A percentile compares a stretch with the other conserved stretches of the same genome.
phyloP scores from a whole-genome alignment of 2,797 vertebrate genomes.

The Leontocebus nigricollis region DNA sequence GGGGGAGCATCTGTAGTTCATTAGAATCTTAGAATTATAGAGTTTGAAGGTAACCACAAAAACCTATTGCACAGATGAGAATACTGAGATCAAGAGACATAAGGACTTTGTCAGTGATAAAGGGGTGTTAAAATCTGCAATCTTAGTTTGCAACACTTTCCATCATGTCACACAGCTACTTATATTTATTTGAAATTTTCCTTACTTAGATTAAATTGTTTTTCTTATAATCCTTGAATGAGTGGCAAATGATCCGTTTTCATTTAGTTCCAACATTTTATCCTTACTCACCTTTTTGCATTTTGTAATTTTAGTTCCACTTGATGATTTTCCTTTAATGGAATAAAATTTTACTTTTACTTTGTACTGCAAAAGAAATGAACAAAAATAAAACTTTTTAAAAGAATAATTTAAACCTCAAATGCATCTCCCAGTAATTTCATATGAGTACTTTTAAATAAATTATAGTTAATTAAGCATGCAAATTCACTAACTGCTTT shows the following conservation, averaged over 20 bases:
- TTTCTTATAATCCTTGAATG: conserved; percentile 37
- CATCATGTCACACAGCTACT: background rate
- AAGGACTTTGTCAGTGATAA: background rate
- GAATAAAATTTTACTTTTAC: conserved; percentile 61
- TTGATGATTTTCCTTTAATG: conserved; percentile 58
- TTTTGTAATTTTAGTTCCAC: conserved; percentile 50
- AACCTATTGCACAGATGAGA: background rate
- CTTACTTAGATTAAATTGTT: conserved; percentile 50
- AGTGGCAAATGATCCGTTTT: conserved; percentile 47
- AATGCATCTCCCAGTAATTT: conserved; percentile 62
- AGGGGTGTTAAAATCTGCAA: background rate
- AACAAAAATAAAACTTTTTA: conserved; percentile 60
- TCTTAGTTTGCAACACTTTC: background rate
- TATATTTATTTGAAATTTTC: conserved; percentile 29
- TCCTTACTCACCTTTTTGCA: conserved; percentile 16
- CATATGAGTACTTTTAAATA: conserved; percentile 72
- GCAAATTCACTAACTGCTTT: conserved; percentile 74
- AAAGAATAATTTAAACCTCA: conserved; percentile 71
- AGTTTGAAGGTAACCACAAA: background rate
- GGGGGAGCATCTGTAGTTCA: background rate
- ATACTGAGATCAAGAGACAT: background rate
- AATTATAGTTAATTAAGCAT: conserved; percentile 78
- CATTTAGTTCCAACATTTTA: conserved; percentile 54
- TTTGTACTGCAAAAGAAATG: conserved; percentile 21
- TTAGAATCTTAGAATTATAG: background rate